Base-by-base conservation (phyloP, 2,888 invertebrate genomes). In the Teleiodes luculella region DNA sequence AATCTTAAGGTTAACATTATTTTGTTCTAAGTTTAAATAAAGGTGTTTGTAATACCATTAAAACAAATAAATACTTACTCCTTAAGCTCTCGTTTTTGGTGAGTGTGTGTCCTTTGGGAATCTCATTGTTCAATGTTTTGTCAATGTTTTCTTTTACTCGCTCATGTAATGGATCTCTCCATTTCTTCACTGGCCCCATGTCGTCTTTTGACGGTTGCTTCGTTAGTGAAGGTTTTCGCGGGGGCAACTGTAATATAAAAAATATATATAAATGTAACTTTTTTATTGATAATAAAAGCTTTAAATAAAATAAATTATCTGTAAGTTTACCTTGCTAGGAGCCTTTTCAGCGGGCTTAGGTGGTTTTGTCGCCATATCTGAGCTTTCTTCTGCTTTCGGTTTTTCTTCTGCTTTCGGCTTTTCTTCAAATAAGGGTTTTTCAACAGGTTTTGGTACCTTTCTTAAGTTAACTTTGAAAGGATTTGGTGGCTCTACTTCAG, bases 131-230 rank as follows among this genome's bases (percentile, higher is more conserved):
- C 31, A 90, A 66, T 16, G 90, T 90, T 67, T 89, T 90, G 67
- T 90, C 90, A 54, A 90, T 90, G 59, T 88, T 90, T 53, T 90
- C 90, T 70, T 90, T 90, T 31, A 89, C 90, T 46, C 90, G 80
- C 61, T 90, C 90, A 61, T 86, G 86, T 16, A 90, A 72, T 7
- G 90, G 90, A 55, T 90, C 90, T 55, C 90, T 79, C 90, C 90
- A 90, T 77, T 90, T 90, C 67, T 90, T 90, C 28, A 86, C 76
- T 16, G 80, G 78, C 2, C 74, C 72, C 39, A 51, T 41, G 51
- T 90, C 90, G 59, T 90, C 90, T 69, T 87, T 90, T 36, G 90
- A 87, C 14, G 83, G 76, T 58, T 88, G 85, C 60, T 90, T 90
- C 65, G 81, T 82, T 16, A 90, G 62, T 8, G 90, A 77, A 3